Evolutionary conservation across 2,113 vertebrate species (phyloP).

Genomic region (Ptilonorhynchus violaceus): DNA sequence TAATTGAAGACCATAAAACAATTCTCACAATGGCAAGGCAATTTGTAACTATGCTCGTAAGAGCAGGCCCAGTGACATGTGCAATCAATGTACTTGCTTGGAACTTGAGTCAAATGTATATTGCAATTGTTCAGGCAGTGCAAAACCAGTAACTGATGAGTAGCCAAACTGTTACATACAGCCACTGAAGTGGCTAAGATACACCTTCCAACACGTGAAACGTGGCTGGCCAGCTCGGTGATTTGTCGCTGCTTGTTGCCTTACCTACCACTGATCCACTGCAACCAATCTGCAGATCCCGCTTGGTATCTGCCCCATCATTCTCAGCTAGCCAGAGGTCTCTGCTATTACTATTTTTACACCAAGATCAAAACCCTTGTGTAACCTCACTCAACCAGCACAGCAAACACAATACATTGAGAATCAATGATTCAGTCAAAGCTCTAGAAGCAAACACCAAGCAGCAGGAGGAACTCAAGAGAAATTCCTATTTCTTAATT

Average conservation of each 20-base stretch:
- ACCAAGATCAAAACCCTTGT: not conserved
- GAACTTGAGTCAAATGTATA: not conserved
- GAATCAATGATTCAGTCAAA: not conserved
- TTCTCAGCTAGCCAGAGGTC: not conserved
- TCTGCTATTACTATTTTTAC: not conserved
- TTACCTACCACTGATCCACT: not conserved
- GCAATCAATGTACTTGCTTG: not conserved
- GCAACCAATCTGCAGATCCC: not conserved
- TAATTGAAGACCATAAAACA: accelerated
- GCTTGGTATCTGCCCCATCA: not conserved
- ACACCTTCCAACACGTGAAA: not conserved
- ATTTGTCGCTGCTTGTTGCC: not conserved
- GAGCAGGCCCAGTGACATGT: not conserved
- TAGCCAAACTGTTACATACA: not conserved
- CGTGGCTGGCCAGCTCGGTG: not conserved
- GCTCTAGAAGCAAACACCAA: not conserved
- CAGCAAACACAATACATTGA: no score
- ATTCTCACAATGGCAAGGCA: not conserved
- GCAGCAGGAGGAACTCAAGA: not conserved
- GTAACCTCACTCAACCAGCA: not conserved
- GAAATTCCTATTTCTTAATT: not conserved
- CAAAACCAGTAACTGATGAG: not conserved
- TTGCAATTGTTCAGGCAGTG: not conserved
- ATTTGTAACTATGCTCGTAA: not conserved
- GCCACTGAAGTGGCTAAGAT: not conserved